Base-by-base conservation (phyloP, 2,888 invertebrate genomes). In the Noctua fimbriata region DNA sequence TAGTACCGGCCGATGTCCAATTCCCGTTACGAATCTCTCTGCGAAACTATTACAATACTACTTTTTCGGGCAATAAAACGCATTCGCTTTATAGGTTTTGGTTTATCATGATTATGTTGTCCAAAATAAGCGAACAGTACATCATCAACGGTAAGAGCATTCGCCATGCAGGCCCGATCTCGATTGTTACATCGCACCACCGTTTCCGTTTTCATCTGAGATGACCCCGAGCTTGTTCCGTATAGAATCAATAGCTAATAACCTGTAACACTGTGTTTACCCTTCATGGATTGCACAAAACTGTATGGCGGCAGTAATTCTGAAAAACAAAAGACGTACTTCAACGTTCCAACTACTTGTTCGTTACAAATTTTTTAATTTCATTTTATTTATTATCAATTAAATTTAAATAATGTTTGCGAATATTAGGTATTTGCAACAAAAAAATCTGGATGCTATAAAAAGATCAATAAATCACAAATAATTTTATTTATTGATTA, bases 171-270 rank as follows among this genome's bases (percentile, higher is more conserved):
- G 7, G 73, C 73, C 16, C 44, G 36, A 32, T 58, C 44, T 16
- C 69, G 58, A 21, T 44, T 32, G 44, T 28, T 83, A 65, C 83
- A 83, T 67, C 79, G 78, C 83, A n/a, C n/a, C n/a, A n/a, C n/a
- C n/a, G n/a, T n/a, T 79, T 83, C 1, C 78, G 73, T 70, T 32
- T 78, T 16, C 24, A 52, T 2, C 6, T 24, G 1, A 7, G 14
- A 21, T 71, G 28, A 18, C 24, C 2, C 21, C 16, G 3, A 12
- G 65, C 16, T 47, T 49, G 36, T 67, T 10, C 47, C 14, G 9
- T 16, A 44, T 60, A 69, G n/a, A 55, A 82, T 6, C 82, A 67
- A 36, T 69, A 83, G 0, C 63, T 73, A 69, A 83, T n/a, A 1
- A 82, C 52, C 6, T 71, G 41, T 41, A 82, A 71, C 21, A 82